Percentiles rank a stretch among this genome's conserved stretches.
Evolutionary conservation across 1,140 invertebrate genomes (phyloP).

Genomic region (Leguminivora glycinivorella): DNA sequence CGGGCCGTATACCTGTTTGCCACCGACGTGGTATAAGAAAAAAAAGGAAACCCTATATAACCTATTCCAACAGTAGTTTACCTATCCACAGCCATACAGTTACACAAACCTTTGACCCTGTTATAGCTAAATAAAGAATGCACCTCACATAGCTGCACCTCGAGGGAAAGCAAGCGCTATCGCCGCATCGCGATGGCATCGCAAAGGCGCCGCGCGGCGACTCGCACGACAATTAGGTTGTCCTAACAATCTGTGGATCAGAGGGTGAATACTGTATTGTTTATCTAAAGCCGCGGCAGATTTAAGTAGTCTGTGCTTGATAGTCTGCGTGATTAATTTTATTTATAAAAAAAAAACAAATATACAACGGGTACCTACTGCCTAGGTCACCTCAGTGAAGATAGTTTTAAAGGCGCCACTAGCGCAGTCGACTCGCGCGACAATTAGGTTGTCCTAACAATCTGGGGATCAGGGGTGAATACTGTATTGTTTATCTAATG

Average conservation of each 20-base stretch:
- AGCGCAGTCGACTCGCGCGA: too few species aligned
- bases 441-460: too few species aligned
- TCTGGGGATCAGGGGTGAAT: too few species aligned
- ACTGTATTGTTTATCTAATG: background rate
- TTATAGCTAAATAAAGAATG: slow-evolving; percentile 9
- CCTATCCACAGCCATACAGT: background rate
- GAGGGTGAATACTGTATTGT: slow-evolving; percentile 1
- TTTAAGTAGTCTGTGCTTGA: background rate
- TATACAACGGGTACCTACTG: too few species aligned
- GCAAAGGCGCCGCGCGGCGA: slow-evolving; percentile 6
- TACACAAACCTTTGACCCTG: slow-evolving; percentile 8
- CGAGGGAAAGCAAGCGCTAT: slow-evolving; percentile 12
- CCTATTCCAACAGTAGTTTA: background rate
- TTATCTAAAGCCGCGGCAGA: slow-evolving; percentile 5
- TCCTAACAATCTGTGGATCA: background rate
- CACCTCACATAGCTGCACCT: slow-evolving; percentile 16
- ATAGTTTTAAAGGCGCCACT: too few species aligned
- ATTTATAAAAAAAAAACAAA: too few species aligned
- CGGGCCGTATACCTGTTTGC: too few species aligned
- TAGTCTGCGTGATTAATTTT: background rate
- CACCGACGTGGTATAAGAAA: too few species aligned
- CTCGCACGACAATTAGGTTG: slow-evolving; percentile 16
- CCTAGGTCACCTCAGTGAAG: too few species aligned
- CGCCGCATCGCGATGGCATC: slow-evolving; percentile 11
- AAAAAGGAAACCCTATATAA: too few species aligned